Conservation (phyloP, 2,113 vertebrate species). For the Origma solitaria region DNA sequence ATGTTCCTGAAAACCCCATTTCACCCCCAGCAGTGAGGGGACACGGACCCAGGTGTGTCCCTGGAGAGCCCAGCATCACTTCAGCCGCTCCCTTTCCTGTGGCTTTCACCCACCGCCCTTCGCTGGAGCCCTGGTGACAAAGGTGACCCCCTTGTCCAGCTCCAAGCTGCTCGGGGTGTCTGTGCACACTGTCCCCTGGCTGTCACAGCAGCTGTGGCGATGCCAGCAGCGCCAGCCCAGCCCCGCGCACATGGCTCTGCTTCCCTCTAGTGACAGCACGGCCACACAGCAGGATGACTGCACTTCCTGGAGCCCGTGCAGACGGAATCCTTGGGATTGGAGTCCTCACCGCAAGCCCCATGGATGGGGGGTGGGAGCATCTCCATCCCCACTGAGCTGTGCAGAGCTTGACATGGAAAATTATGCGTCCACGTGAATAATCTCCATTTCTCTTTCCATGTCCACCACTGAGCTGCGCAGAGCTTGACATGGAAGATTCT, state of each 20-base stretch:
- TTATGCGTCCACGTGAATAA: not conserved
- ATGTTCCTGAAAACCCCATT: not conserved
- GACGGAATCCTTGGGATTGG: not conserved
- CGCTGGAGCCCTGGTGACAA: not conserved
- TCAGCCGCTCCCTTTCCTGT: not conserved
- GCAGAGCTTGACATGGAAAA: not conserved
- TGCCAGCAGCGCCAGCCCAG: not conserved
- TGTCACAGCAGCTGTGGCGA: not conserved
- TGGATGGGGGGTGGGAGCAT: not conserved
- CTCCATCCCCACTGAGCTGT: not conserved
- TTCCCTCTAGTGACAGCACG: constrained; percentile 45
- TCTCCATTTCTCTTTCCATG: not conserved
- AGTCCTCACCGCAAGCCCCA: not conserved
- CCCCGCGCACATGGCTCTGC: not conserved
- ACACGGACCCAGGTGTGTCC: fast-evolving
- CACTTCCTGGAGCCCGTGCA: not conserved
- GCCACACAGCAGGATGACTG: not conserved
- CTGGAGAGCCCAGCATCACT: not conserved
- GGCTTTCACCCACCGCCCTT: not conserved
- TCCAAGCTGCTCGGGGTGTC: not conserved
- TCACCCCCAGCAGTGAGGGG: not conserved
- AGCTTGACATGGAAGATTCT: not conserved
- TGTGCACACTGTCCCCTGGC: not conserved
- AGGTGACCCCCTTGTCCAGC: not conserved
- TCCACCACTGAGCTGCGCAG: fast-evolving